Evolutionary conservation across 2,797 vertebrate genomes (phyloP).

Genomic region (Taeniopygia guttata): DNA sequence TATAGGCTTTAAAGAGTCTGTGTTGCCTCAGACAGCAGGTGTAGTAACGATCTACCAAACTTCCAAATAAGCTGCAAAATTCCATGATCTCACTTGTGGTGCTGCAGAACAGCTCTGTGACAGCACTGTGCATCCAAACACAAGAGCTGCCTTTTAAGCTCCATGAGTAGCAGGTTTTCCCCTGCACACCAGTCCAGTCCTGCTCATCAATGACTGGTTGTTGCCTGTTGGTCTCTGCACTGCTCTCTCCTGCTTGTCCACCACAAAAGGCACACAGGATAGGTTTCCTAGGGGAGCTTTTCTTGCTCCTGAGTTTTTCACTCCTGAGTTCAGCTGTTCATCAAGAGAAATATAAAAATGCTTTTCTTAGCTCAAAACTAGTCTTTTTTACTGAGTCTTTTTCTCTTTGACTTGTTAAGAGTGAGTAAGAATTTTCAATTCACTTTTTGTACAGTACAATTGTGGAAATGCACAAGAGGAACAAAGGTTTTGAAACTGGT

Average conservation of each 20-base stretch:
- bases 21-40: constrained; percentile 72
- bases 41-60: constrained; percentile 69
- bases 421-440: background rate
- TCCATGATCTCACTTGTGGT: constrained; percentile 77
- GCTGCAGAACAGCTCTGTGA: constrained; percentile 71
- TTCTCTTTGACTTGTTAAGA: background rate
- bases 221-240: background rate
- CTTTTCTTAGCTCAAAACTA: background rate
- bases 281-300: background rate
- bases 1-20: constrained; percentile 65
- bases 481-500: background rate
- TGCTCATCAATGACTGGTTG: background rate
- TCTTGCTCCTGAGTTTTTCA: background rate
- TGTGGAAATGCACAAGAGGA: background rate
- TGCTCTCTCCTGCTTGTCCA: background rate
- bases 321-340: background rate
- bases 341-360: background rate
- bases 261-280: background rate
- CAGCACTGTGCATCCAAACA: constrained; percentile 69
- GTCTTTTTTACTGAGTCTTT: background rate
- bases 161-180: constrained; percentile 25
- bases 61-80: constrained; percentile 75
- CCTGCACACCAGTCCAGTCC: background rate
- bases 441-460: background rate
- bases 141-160: constrained; percentile 60